Conservation (phyloP, 1,140 invertebrate genomes). For the Drosophila ironensis region DNA sequence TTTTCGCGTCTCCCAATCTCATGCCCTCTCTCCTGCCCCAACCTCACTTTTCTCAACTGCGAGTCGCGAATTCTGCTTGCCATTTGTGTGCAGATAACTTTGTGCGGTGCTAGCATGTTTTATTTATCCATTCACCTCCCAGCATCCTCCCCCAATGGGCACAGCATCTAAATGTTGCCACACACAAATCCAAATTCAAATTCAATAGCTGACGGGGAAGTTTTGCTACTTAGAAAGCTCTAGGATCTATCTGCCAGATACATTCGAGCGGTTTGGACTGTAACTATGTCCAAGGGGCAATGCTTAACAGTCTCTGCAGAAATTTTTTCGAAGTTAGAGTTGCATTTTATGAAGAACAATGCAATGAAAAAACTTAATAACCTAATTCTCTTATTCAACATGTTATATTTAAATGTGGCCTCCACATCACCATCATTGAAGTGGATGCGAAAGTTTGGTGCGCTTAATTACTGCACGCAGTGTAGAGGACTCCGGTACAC, state of each 20-base stretch:
- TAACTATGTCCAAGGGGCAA: not conserved
- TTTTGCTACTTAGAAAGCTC: conserved; percentile 33
- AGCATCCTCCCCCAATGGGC: not conserved
- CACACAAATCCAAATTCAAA: conserved; percentile 44
- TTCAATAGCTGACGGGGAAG: conserved; percentile 49
- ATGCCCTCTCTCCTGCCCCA: not conserved
- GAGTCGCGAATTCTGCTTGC: conserved; percentile 46
- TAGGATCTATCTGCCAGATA: conserved; percentile 35
- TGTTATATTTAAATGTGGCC: too few relatives aligned
- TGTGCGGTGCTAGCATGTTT: conserved; percentile 31
- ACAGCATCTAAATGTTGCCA: conserved; percentile 5
- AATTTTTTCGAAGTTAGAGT: not conserved
- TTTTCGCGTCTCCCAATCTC: conserved; percentile 30
- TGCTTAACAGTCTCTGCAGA: not conserved
- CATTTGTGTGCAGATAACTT: conserved; percentile 62
- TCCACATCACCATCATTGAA: too few relatives aligned
- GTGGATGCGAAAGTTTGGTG: conserved; percentile 41
- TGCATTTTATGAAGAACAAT: too few relatives aligned
- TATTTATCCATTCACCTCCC: conserved; percentile 43
- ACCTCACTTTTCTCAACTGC: not conserved
- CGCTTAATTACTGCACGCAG: conserved; percentile 50
- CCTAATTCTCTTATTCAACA: too few relatives aligned
- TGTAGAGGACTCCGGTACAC: conserved; percentile 19
- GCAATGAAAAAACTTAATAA: too few relatives aligned
- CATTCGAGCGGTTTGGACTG: conserved; percentile 13